phyloP scores from a whole-genome alignment of 2,888 invertebrate species.

The Lycophotia porphyrea region DNA sequence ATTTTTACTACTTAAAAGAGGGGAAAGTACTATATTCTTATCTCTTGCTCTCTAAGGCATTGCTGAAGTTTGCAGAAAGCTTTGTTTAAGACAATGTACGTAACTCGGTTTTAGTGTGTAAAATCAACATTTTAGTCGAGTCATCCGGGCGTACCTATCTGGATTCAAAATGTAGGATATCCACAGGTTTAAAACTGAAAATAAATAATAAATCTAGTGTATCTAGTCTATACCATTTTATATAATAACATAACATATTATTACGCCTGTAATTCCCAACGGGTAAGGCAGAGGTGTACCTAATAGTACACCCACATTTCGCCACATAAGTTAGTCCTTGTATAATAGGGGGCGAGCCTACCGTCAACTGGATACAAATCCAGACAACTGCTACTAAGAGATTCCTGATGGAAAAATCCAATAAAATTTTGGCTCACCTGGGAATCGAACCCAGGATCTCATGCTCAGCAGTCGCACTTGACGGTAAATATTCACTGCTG shows the following conservation, averaged over 20 bases:
- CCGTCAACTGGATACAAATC: not conserved
- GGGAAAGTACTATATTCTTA: slow-evolving; percentile 60
- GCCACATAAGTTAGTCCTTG: not conserved
- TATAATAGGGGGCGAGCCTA: not conserved
- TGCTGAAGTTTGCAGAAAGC: slow-evolving; percentile 61
- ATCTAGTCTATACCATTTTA: not conserved
- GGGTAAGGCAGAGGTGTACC: not conserved
- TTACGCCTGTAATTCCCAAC: not conserved
- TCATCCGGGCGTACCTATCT: not conserved
- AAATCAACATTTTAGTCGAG: slow-evolving; percentile 33
- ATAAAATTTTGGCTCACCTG: not conserved
- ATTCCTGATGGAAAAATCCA: not conserved
- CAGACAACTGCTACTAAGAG: not conserved
- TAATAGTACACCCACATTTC: not conserved
- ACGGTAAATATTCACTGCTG: not conserved
- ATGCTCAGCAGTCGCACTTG: not conserved
- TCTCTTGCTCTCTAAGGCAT: slow-evolving; percentile 59
- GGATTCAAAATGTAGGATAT: slow-evolving; percentile 8
- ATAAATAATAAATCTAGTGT: not conserved
- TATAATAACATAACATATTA: not conserved
- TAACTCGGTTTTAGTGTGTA: slow-evolving; percentile 47
- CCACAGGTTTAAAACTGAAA: not conserved
- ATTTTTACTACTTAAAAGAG: slow-evolving; percentile 62
- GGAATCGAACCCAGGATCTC: not conserved
- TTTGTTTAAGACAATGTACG: slow-evolving; percentile 62